These are phyloP conservation scores for Diacarnus erythraeanus DNA, from an alignment of 37 sponge, comb jelly and placozoan species.

Conservation along the genomic window DNA sequence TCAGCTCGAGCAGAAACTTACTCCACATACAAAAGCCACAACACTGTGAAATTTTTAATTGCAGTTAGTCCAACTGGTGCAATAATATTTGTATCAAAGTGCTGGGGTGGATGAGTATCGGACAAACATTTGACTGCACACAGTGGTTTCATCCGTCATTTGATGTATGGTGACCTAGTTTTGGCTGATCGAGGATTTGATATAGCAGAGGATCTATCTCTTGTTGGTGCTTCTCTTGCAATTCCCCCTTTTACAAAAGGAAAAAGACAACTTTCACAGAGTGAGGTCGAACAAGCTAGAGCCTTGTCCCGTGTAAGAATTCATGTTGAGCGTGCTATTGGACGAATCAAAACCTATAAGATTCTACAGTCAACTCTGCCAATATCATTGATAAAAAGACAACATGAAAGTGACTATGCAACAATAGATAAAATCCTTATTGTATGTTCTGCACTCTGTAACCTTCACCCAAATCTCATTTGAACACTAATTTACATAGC, in stretches of 20 bases:
- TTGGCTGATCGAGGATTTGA: no score
- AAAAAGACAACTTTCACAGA: slow-evolving; percentile 16
- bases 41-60: slow-evolving; percentile 49
- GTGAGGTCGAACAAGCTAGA: slow-evolving; percentile 37
- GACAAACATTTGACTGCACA: slow-evolving; percentile 38
- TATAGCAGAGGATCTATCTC: slow-evolving; percentile 25
- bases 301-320: slow-evolving; percentile 21
- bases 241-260: slow-evolving; percentile 54
- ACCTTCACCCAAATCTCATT: slow-evolving; percentile 23
- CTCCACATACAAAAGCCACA: slow-evolving; percentile 48
- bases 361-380: slow-evolving; percentile 32
- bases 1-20: slow-evolving; percentile 41
- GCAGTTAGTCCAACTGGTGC: slow-evolving; percentile 38
- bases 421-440: slow-evolving; percentile 21
- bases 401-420: slow-evolving; percentile 12
- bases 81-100: slow-evolving; percentile 41
- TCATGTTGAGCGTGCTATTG: not conserved
- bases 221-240: slow-evolving; percentile 24
- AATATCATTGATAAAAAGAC: slow-evolving; percentile 19
- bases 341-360: not conserved
- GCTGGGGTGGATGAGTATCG: slow-evolving; percentile 59
- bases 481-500: no score
- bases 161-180: slow-evolving; percentile 43
- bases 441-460: slow-evolving; percentile 37
- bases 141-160: slow-evolving; percentile 20